Evolutionary conservation across 2,888 invertebrate species (phyloP), one percentile per base, ranked within the genome.

Genomic region (Lepas anatifera): DNA sequence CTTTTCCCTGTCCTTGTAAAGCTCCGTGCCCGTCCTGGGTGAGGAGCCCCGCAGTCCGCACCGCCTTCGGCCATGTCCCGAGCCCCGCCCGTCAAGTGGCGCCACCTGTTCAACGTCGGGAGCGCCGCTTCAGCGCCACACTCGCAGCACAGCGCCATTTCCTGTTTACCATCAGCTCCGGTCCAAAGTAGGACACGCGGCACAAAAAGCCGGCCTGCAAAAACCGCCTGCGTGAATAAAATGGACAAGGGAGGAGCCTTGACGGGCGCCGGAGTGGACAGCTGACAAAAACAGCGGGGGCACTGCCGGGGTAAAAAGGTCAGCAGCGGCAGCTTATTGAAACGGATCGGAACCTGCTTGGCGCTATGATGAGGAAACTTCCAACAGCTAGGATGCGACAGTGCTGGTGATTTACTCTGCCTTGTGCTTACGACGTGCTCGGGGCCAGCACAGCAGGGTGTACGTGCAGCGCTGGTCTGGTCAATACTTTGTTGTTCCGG

Each of bases 191-290:
- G 58, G 58, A 29, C 58, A 58, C 58, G 58, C 58, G 32, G 3
- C 10, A 32, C 58, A 58, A 58, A 58, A 58, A 58, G 58, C 18
- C 11, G 16, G 58, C 32, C 11, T 25, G 58, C 58, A 58, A 58
- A 58, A 58, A 58, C 58, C 32, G 18, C 29, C 3, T 10, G 29
- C 58, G 58, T 32, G 58, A 58, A 58, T 58, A 58, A 58, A 58
- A 58, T 58, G 29, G 58, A 58, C 58, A 58, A 58, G 58, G 58
- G 58, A 58, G 32, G 58, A 32, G 58, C 58, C 58, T 58, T 58
- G 58, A 32, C 58, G 13, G 58, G 58, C 32, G 58, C 32, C 58
- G 58, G 32, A 2, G 22, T 22, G 58, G 58, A 18, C 32, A 10
- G 58, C 16, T 29, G 32, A 3, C 29, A 32, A 58, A 32, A 16